These are phyloP conservation scores for Apomyelois bistriatella DNA, from an alignment of 2,888 invertebrate genomes.

Conservation along the genomic window DNA sequence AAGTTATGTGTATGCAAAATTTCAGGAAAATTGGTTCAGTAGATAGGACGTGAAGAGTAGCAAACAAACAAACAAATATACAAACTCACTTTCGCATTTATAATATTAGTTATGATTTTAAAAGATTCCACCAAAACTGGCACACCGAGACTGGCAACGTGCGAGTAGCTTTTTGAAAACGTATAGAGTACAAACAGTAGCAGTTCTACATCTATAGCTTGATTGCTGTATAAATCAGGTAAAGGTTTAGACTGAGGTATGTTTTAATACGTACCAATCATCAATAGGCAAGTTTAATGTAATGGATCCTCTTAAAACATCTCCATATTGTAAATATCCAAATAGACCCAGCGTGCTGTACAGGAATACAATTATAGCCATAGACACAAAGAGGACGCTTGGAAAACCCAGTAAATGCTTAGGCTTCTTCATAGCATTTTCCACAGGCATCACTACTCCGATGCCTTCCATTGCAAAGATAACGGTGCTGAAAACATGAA, in stretches of 20 bases:
- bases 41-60: too few relatives aligned
- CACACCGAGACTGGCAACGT: too few relatives aligned
- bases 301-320: slow-evolving; percentile 84
- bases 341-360: slow-evolving; percentile 92
- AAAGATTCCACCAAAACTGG: too few relatives aligned
- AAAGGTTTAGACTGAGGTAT: not conserved
- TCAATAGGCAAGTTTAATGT: slow-evolving; percentile 90
- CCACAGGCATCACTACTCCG: slow-evolving; percentile 94
- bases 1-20: too few relatives aligned
- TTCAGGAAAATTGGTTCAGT: too few relatives aligned
- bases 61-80: too few relatives aligned
- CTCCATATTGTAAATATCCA: slow-evolving; percentile 92
- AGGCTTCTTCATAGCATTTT: slow-evolving; percentile 93
- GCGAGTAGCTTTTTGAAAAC: too few relatives aligned
- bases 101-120: too few relatives aligned
- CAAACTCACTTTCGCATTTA: too few relatives aligned
- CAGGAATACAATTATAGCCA: slow-evolving; percentile 88
- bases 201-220: too few relatives aligned
- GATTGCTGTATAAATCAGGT: too few relatives aligned
- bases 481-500: slow-evolving; percentile 85
- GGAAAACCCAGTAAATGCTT: slow-evolving; percentile 88
- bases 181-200: too few relatives aligned
- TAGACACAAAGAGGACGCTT: slow-evolving; percentile 92
- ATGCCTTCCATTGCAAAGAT: slow-evolving; percentile 99
- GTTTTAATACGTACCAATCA: slow-evolving; percentile 77